Evolutionary conservation across 2,113 vertebrate genomes (phyloP), one percentile per base, ranked within the genome.

Genomic region (Catharus fuscescens): DNA sequence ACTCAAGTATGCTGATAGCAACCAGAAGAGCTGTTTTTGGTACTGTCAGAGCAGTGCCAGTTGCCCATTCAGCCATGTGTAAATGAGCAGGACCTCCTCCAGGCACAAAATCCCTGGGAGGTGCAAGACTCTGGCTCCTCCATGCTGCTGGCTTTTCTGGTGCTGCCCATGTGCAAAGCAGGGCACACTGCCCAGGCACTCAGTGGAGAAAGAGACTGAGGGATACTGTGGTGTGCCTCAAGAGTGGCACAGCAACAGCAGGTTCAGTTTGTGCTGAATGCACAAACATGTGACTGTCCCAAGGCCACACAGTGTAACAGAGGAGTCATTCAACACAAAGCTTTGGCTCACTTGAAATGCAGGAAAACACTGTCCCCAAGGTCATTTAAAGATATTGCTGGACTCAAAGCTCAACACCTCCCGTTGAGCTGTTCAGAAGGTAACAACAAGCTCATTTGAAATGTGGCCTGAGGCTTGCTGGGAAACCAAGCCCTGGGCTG

Each of bases 111-210:
- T 25, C 50, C 28, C 32, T 32, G 7, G 18, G 12, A 83, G 36
- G 14, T 23, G n/a, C 20, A 66, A 65, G 62, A 12, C 18, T 17
- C 52, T 45, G 29, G 28, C 25, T 85, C 18, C 42, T 88, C 25
- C 18, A 4, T 17, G 24, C 54, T 61, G 47, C 32, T 14, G 21
- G 50, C 17, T 72, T 62, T 70, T 65, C 48, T 8, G 0, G 29
- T 40, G 50, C 50, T 67, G 40, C 0, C 0, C 24, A 48, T 23
- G 44, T 44, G 52, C 56, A 52, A 59, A 60, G 19, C 1, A 1
- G 54, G 50, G 12, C 31, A 7, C n/a, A 4, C 24, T 62, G 50
- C 54, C 54, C 50, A 28, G 45, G 38, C 20, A 28, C 20, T 50
- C 25, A 2, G 14, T 5, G 14, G 36, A 69, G n/a, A 76, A 69